Evolutionary conservation across 2,113 vertebrate genomes (phyloP), one percentile per base, ranked within the genome.

Genomic region (Nibea coibor): DNA sequence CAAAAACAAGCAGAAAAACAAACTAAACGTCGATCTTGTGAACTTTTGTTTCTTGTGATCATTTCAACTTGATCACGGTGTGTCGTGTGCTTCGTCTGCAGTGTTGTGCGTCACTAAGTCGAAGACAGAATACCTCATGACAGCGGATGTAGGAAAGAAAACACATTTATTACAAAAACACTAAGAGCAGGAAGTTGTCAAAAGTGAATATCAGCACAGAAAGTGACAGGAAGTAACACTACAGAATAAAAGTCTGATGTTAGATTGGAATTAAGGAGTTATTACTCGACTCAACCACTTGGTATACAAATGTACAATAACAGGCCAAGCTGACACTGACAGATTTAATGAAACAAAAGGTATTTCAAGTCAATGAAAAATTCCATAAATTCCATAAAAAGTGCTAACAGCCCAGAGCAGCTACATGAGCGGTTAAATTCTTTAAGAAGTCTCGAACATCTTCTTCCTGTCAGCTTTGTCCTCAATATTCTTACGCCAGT

Each of bases 401-500:
- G 84, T 77, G 39, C 76, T 1, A 83, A 48, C n/a, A 74, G 82
- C 79, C 79, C 56, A 31, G 66, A 76, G 63, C 48, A 9, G 22
- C 66, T 63, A n/a, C n/a, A 43, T 58, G 39, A 56, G 50, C n/a
- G 24, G 58, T 61, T 47, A 4, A 31, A 17, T 26, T 66, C 26
- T 82, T 88, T 90, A 93, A 20, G 87, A 11, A 1, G 95, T 48
- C 92, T 97, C 96, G 0, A 91, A 91, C 88, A 91, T 90, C 90
- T 91, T 91, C 90, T 91, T 91, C 84, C 88, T 90, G 86, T 91
- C 90, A 0, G 86, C 82, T 53, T 90, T 91, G 59, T 91, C 90
- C 78, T 91, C 90, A 15, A 91, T 69, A 82, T 90, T 91, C 84
- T 91, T 87, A 74, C 90, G 90, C 88, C 90, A 91, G 84, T 91